Evolutionary conservation across 2,888 invertebrate species (phyloP), one percentile per base, ranked within the genome.

Genomic region (Zaprionus bogoriensis): DNA sequence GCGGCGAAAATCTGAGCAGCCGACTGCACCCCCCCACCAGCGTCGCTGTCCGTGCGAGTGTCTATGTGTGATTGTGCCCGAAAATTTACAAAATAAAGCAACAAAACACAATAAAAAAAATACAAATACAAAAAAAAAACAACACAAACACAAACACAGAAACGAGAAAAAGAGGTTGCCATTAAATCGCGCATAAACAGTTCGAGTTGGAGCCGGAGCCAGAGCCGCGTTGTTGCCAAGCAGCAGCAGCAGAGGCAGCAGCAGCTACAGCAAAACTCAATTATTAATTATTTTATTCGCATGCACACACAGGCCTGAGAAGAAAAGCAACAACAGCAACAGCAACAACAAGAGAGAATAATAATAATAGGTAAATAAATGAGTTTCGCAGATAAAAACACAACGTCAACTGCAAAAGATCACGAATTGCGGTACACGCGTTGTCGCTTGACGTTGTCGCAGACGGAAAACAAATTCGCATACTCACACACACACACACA

Each of bases 381-480:
- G 53, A 66, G 32, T 67, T 65, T 59, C 54, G 52, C 66, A 69
- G 85, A 87, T 72, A 81, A 81, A 86, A 83, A 47, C 54, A 55
- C 47, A 79, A 79, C 74, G 79, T 79, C 80, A 76, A 79, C 81
- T 69, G 74, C 66, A 60, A 83, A 80, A 86, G 81, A 79, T 86
- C 79, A 87, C 79, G 87, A 84, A 79, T 53, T 59, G 82, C 67
- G 81, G 81, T 80, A 58, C 67, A 63, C 55, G 60, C 58, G 63
- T 70, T 50, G 57, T 62, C 55, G 50, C 53, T 74, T 63, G 79
- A 71, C 63, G 51, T 74, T 78, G 79, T 64, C 83, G 67, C 82
- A 75, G 79, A 66, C 83, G 76, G 67, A 78, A 84, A 85, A 74
- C 79, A 66, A 78, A 70, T 65, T 78, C 86, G 54, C 47, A 53